phyloP scores from a whole-genome alignment of 2,113 vertebrate genomes.

The Catagonus wagneri region DNA sequence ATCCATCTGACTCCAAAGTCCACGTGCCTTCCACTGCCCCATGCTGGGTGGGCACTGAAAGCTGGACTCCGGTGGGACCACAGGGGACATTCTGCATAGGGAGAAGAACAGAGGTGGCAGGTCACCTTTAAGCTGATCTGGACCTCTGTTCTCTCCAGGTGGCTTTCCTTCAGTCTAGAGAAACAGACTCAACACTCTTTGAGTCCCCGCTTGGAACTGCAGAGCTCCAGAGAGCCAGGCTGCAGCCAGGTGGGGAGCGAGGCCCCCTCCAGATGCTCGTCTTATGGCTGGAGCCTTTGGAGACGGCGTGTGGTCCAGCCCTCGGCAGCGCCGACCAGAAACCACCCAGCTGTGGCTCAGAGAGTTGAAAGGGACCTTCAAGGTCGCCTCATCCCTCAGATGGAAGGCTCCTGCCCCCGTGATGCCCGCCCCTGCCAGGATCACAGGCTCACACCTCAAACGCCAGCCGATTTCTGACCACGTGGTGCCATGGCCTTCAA shows the following conservation, averaged over 20 bases:
- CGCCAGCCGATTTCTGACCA: background rate
- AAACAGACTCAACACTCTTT: background rate
- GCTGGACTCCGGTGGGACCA: too few relatives aligned
- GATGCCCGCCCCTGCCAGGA: background rate
- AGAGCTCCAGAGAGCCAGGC: background rate
- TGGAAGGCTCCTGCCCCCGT: background rate
- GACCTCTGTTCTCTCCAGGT: background rate
- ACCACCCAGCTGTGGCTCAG: background rate
- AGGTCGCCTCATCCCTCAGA: constrained; percentile 62
- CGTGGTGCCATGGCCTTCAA: background rate
- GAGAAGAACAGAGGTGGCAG: background rate
- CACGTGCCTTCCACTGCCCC: background rate
- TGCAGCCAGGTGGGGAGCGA: accelerated
- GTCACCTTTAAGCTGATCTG: background rate
- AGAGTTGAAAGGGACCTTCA: constrained; percentile 75
- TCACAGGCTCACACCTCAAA: constrained; percentile 65
- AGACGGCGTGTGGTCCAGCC: background rate
- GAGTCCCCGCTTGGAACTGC: background rate
- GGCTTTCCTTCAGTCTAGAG: background rate
- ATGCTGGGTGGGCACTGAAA: too few relatives aligned
- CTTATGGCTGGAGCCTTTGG: constrained; percentile 24
- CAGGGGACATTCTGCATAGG: accelerated
- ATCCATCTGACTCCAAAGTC: background rate
- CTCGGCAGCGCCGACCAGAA: constrained; percentile 19
- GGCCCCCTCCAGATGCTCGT: background rate